Percentiles rank a stretch among this genome's conserved stretches.
Conservation (phyloP, 2,888 invertebrate species). For the Aproaerema taeniolella region DNA sequence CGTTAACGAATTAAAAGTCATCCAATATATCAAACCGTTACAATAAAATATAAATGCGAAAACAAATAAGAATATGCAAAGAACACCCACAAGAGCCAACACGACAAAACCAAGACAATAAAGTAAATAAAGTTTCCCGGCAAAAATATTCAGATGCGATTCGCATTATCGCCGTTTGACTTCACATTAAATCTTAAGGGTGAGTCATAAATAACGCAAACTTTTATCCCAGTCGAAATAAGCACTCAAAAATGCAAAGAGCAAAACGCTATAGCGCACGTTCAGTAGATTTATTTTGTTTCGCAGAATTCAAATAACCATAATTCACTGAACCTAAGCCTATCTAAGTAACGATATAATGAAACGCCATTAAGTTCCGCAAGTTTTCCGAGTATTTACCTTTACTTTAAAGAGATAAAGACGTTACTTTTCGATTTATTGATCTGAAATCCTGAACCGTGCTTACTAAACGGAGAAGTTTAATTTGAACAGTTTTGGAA, state of each 20-base stretch:
- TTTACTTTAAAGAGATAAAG: constrained; percentile 69
- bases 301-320: constrained; percentile 78
- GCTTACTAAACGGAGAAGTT: no score
- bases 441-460: constrained; percentile 60
- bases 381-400: constrained; percentile 68
- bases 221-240: constrained; percentile 76
- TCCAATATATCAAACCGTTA: no score
- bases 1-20: no score
- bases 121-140: constrained; percentile 15
- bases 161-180: constrained; percentile 75
- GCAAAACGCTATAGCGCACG: constrained; percentile 75
- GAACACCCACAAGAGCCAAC: no score
- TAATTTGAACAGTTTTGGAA: no score
- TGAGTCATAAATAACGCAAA: constrained; percentile 72
- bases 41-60: no score
- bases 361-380: constrained; percentile 70
- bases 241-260: constrained; percentile 79
- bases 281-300: constrained; percentile 77
- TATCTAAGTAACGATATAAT: constrained; percentile 71
- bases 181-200: constrained; percentile 76
- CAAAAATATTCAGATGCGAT: constrained; percentile 59
- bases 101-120: background rate
- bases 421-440: constrained; percentile 69
- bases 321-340: constrained; percentile 72
- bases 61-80: no score